phyloP scores from a whole-genome alignment of 1,140 invertebrate species.

The Drosophila varians region DNA sequence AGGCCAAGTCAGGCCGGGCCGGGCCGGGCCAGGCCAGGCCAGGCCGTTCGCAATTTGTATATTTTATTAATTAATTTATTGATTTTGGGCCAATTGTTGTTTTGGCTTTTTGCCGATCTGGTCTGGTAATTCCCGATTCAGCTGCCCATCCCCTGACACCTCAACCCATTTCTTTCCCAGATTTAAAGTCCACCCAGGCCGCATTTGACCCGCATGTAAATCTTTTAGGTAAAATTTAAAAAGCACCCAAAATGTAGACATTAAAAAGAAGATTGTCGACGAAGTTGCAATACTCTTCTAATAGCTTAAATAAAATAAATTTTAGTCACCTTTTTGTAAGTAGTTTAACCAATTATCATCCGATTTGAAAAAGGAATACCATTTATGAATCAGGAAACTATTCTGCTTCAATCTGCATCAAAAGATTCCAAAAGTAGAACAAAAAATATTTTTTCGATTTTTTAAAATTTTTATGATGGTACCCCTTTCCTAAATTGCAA shows the following conservation, averaged over 20 bases:
- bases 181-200: constrained; percentile 7
- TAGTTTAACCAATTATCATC: too few relatives aligned
- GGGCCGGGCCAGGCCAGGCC: not conserved
- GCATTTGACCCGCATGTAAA: constrained; percentile 48
- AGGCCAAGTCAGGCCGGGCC: constrained; percentile 20
- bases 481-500: too few relatives aligned
- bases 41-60: constrained; percentile 48
- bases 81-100: constrained; percentile 52
- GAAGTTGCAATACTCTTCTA: not conserved
- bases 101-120: constrained; percentile 33
- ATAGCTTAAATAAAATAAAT: too few relatives aligned
- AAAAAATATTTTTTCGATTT: too few relatives aligned
- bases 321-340: too few relatives aligned
- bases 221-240: constrained; percentile 7
- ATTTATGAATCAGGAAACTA: too few relatives aligned
- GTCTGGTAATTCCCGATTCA: constrained; percentile 57
- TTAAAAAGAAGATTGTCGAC: not conserved
- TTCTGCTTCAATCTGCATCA: too few relatives aligned
- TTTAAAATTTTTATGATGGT: too few relatives aligned
- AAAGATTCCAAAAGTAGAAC: too few relatives aligned
- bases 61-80: constrained; percentile 65
- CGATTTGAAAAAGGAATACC: too few relatives aligned
- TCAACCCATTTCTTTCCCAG: not conserved
- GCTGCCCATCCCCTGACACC: not conserved
- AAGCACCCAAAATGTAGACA: constrained; percentile 18